Base-by-base conservation (phyloP, 2,888 invertebrate genomes). In the Patella pellucida region DNA sequence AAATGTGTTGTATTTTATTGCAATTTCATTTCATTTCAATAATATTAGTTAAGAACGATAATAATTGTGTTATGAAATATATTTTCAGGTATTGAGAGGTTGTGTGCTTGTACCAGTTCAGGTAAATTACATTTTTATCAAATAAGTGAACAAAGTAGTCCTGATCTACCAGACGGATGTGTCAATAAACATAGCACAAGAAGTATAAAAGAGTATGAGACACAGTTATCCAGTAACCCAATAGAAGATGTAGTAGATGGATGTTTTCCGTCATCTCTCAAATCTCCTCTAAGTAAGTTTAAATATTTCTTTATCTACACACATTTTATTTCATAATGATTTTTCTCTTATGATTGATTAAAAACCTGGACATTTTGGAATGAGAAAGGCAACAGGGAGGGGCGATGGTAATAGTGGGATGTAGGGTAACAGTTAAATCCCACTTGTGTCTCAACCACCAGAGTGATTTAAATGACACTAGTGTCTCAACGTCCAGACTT, bases 41-140 rank as follows among this genome's bases (percentile, higher is more conserved):
- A 62, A 62, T 19, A 62, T 19, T 62, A 7, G 19, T n/a, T n/a
- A n/a, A n/a, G n/a, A n/a, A n/a, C n/a, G n/a, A n/a, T n/a, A n/a
- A n/a, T n/a, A n/a, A n/a, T n/a, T n/a, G n/a, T 62, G n/a, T 41
- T 41, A 41, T 41, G 9, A 41, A 41, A 41, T 69, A 15, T 31
- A 50, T n/a, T 81, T 80, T 5, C 82, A 94, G 94, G 94, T 89
- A 93, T 97, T 77, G 97, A 97, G 87, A 93, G 96, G 71, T 92
- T 97, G 52, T 97, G 97, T 90, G 95, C 95, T 2, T 95, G 95
- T 68, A 96, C 96, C 0, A 94, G 93, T 83, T 93, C 94, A 74
- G 97, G 97, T 5, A 94, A 94, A 79, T 93, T 97, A 72, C 95
- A 96, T 87, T 96, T 97, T 91, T 90, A 88, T 81, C 88, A 88